Base-by-base conservation (phyloP, 2,797 vertebrate genomes). In the Falco naumanni region DNA sequence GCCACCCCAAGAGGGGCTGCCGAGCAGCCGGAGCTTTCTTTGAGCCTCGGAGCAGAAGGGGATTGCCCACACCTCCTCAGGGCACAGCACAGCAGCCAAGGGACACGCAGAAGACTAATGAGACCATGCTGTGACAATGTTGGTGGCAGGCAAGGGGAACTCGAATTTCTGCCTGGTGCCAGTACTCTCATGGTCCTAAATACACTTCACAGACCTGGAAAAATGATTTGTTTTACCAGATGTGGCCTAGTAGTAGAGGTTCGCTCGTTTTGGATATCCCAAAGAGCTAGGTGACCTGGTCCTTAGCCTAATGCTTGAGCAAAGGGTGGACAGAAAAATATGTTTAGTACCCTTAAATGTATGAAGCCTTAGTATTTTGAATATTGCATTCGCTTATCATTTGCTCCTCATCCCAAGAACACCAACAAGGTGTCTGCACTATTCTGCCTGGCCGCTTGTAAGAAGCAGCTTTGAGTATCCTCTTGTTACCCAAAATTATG, bases 51-150 rank as follows among this genome's bases (percentile, higher is more conserved):
- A 71, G 45, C 25, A 17, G 10, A 74, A 0, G 2, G 4, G 2
- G 5, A 84, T 25, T 69, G 11, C 26, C 20, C 5, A 15, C 13
- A 53, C 18, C 13, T 69, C 84, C 64, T 71, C 34, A 45, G 39
- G 29, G 34, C 16, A 26, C 0, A 6, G 33, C 7, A 0, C 6
- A 75, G 68, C 4, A 6, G 45, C 31, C 3, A 1, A 69, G 43
- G 33, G 43, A 53, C 7, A 16, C 5, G 5, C 16, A 47, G 63
- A 57, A 80, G 18, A 33, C 28, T 50, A 13, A 51, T 0, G 0
- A 70, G n/a, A 47, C 6, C 16, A 2, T 43, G 11, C 48, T 71
- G 39, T n/a, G 16, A 29, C 43, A 89, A 39, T 1, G 2, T 25
- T 57, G 47, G 53, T 56, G 59, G 19, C 48, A 77, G 16, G 31